Evolutionary conservation across 2,113 vertebrate genomes (phyloP), one percentile per base, ranked within the genome.

Genomic region (Amphiprion ocellaris): DNA sequence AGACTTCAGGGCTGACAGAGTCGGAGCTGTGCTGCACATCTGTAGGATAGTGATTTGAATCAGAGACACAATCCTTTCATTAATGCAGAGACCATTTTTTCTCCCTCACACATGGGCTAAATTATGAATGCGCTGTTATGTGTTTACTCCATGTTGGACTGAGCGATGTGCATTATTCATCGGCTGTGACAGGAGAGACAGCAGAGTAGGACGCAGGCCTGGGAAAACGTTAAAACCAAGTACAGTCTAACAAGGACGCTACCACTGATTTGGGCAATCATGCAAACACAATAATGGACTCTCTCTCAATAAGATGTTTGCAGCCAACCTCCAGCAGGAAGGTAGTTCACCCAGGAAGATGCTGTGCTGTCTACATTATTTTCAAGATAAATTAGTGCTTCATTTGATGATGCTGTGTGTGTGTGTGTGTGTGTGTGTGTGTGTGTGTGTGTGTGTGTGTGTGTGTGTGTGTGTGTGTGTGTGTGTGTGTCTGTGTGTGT

Each of bases 111-210:
- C 83, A 74, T n/a, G 14, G 61, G 81, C 85, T 95, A 87, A 89
- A 92, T 93, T 89, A 91, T 85, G 68, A 90, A 90, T 93, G 87
- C 19, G 23, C 69, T 85, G 78, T 91, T 90, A 92, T 93, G 92
- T 93, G 93, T 92, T 92, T 89, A 89, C 89, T 89, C 76, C 73
- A 77, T 86, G 90, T 88, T 82, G 81, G 88, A 86, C 87, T 77
- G 86, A 92, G 80, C 67, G 88, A 74, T 71, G 74, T 93, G 85
- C 83, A 92, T 93, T 86, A 94, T 92, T 93, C 89, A 93, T 92
- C 58, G 64, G 69, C 59, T 81, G 67, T 87, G 86, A 82, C 82
- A 88, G 85, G 69, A 82, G 37, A 89, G 68, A 88, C 85, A 81
- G 75, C 74, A 72, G 85, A 87, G 56, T 64, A 80, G 81, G 74